Evolutionary conservation across 2,113 vertebrate genomes (phyloP).

Genomic region (Narcine bancroftii): DNA sequence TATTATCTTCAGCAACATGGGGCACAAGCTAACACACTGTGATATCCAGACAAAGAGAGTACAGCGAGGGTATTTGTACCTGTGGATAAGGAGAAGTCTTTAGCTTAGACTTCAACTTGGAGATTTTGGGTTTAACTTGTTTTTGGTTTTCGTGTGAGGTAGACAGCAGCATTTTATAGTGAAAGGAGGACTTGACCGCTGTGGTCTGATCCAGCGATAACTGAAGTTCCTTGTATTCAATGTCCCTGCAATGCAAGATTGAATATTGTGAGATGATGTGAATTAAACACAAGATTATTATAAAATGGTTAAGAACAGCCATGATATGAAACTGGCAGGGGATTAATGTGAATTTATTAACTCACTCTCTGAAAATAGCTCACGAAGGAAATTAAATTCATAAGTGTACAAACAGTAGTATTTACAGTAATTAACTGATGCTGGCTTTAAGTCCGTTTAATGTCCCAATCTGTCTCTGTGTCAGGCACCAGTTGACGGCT

Average conservation of each 20-base stretch:
- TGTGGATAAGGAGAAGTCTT: constrained; percentile 74
- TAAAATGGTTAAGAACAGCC: not conserved
- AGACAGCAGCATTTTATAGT: constrained; percentile 63
- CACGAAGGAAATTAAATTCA: not conserved
- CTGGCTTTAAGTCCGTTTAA: not conserved
- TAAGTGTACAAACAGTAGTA: constrained; percentile 7
- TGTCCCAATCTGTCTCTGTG: constrained; percentile 1
- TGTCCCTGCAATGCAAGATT: constrained; percentile 60
- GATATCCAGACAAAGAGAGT: not conserved
- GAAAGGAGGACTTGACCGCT: constrained; percentile 58
- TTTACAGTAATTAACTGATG: not conserved
- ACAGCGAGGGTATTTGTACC: constrained; percentile 50
- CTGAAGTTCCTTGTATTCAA: constrained; percentile 80
- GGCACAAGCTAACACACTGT: not conserved
- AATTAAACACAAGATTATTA: not conserved
- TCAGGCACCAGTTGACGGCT: constrained; percentile 13
- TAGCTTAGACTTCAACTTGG: constrained; percentile 69
- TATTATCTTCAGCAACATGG: not conserved
- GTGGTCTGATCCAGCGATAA: constrained; percentile 78
- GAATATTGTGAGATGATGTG: not conserved
- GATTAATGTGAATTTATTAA: not conserved
- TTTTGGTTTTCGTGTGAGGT: constrained; percentile 75
- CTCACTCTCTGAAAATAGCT: not conserved
- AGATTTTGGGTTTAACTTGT: constrained; percentile 67
- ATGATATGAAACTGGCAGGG: not conserved